Percentiles rank a stretch among this genome's conserved stretches.
These are phyloP conservation scores for Pangasianodon gigas DNA, from an alignment of 2,113 vertebrate species.

Conservation along the genomic window DNA sequence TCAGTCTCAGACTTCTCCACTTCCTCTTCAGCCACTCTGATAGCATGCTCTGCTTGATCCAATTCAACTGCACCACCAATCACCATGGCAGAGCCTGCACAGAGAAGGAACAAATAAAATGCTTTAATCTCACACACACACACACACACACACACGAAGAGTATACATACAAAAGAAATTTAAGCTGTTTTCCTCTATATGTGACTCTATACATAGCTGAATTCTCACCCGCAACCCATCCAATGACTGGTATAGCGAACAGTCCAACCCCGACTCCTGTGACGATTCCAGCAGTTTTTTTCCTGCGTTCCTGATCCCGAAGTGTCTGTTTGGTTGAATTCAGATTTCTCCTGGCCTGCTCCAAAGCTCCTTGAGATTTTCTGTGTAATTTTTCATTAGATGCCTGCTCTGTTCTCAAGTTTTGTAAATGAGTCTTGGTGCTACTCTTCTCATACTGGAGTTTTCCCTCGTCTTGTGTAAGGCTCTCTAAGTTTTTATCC, in stretches of 20 bases:
- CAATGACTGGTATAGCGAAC: not conserved
- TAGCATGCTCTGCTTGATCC: not conserved
- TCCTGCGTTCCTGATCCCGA: not conserved
- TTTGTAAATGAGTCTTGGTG: not conserved
- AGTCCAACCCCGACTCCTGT: not conserved
- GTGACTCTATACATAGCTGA: no score
- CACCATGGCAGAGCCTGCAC: not conserved
- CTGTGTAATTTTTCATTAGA: conserved; percentile 2
- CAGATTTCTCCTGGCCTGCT: not conserved
- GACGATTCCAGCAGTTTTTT: not conserved
- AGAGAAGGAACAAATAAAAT: not conserved
- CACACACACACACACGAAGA: no score
- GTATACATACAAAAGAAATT: no score
- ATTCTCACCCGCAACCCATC: conserved; percentile 41
- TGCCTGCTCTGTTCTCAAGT: not conserved
- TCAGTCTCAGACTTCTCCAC: not conserved
- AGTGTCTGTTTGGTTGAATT: not conserved
- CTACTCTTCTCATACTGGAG: not conserved
- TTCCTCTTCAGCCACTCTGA: not conserved
- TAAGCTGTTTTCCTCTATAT: no score
- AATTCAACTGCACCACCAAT: not conserved
- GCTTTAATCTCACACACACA: no score
- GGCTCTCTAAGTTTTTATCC: conserved; percentile 24
- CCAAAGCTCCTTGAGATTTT: not conserved
- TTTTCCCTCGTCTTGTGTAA: not conserved